Evolutionary conservation across 1,140 invertebrate species (phyloP).

Genomic region (Pteromalus puparum): DNA sequence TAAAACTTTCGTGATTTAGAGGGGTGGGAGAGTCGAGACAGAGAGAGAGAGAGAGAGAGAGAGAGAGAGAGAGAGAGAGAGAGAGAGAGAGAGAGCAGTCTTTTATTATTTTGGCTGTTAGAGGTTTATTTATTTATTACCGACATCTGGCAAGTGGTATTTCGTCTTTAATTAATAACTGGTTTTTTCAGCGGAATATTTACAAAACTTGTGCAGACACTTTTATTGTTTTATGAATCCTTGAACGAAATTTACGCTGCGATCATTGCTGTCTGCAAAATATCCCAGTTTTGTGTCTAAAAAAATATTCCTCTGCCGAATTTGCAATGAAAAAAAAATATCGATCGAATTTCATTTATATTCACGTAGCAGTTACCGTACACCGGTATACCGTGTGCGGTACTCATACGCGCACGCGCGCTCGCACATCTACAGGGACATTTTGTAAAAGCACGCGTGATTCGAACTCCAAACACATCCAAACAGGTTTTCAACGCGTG

Average conservation of each 20-base stretch:
- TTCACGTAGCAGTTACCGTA: no score
- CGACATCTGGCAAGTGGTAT: not conserved
- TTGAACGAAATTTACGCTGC: not conserved
- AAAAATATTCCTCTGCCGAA: no score
- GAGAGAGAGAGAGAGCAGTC: not conserved
- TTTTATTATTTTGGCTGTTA: constrained; percentile 26
- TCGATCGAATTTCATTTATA: no score
- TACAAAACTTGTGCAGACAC: not conserved
- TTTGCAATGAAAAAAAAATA: no score
- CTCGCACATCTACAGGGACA: no score
- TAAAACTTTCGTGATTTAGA: constrained; percentile 37
- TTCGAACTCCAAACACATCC: no score
- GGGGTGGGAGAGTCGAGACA: not conserved
- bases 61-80: not conserved
- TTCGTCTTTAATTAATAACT: not conserved
- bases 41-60: not conserved
- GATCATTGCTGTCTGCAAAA: not conserved
- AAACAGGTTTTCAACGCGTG: no score
- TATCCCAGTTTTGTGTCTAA: no score
- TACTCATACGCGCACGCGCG: no score
- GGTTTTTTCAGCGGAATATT: not conserved
- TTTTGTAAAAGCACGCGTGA: no score
- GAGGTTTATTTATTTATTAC: constrained; percentile 21
- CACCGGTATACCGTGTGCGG: no score
- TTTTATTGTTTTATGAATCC: not conserved